Evolutionary conservation across 2,113 vertebrate species (phyloP), one percentile per base, ranked within the genome.

Genomic region (Rhinopomastus cyanomelas): DNA sequence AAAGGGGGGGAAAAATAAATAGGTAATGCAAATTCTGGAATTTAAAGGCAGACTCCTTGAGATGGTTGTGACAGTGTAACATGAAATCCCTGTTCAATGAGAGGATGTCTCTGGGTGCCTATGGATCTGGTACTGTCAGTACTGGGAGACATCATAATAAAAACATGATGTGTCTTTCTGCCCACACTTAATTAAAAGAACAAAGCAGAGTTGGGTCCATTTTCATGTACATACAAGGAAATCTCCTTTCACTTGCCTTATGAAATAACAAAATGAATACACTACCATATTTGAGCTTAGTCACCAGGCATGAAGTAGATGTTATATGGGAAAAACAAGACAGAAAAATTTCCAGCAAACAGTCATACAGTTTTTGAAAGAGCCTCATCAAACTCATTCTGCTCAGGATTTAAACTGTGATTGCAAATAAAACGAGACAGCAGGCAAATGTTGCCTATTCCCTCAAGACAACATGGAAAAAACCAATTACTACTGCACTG

Each of bases 401-500:
- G 44, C 25, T 75, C 61, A 57, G 36, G 74, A 81, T 81, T 83
- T 75, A 56, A 94, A 72, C 46, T 55, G 16, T 23, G 62, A 69
- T 37, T 86, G 66, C 68, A 86, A 92, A 88, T 76, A 53, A 78
- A 77, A 81, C 13, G 39, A 91, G 79, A 69, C 32, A 81, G 59
- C 59, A 76, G 34, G 42, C 46, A 89, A 94, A 95, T 39, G 64
- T 86, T 7, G 4, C 46, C 36, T 75, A 4, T 59, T 92, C 59
- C 55, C 55, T 86, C 32, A 84, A 81, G 85, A 91, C 46, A 81
- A 46, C 12, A 34, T 29, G 36, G 87, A 23, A 49, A 89, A 92
- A 87, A 48, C 0, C 48, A 89, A 42, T 72, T 74, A 85, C 65
- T 74, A 81, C 46, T 51, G 49, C 60, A 76, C 30, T 92, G 82